A percentile compares a stretch with the other conserved stretches of the same genome.
Evolutionary conservation across 2,888 invertebrate genomes (phyloP).

Genomic region (Cecidostiba fungosa): DNA sequence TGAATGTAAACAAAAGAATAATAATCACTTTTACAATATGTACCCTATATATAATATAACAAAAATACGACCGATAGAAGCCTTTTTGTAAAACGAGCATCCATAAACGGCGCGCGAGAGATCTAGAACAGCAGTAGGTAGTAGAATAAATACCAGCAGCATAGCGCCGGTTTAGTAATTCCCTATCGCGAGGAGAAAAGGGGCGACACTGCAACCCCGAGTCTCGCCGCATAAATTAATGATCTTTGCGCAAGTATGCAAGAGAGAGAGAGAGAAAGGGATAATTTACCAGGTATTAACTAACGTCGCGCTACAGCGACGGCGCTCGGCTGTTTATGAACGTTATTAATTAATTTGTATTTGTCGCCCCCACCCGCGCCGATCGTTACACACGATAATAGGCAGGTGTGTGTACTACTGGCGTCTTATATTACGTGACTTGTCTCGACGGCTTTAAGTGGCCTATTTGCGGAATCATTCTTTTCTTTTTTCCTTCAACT

Average conservation of each 20-base stretch:
- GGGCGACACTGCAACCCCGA: background rate
- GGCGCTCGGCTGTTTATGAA: constrained; percentile 70
- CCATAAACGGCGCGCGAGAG: background rate
- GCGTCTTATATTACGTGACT: constrained; percentile 46
- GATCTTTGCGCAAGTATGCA: constrained; percentile 73
- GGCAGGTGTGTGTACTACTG: constrained; percentile 9
- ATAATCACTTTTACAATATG: too few relatives aligned
- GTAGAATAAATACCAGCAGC: background rate
- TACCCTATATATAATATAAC: background rate
- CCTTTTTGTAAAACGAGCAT: background rate
- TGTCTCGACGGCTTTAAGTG: constrained; percentile 24
- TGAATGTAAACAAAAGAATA: too few relatives aligned
- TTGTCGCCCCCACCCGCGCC: constrained; percentile 68
- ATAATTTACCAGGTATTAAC: constrained; percentile 77
- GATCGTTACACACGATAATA: constrained; percentile 70
- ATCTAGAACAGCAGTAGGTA: background rate
- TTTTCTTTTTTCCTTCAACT: background rate
- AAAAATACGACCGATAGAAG: background rate
- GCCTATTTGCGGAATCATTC: constrained; percentile 36
- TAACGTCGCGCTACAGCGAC: constrained; percentile 66
- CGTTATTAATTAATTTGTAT: constrained; percentile 77
- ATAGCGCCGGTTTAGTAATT: background rate
- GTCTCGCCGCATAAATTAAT: constrained; percentile 72
- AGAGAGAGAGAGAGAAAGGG: constrained; percentile 64
- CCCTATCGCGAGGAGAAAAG: background rate